A percentile compares a stretch with the other conserved stretches of the same genome.
These are phyloP conservation scores for Oryzias javanicus DNA, from an alignment of 2,113 vertebrate species.

Conservation along the genomic window DNA sequence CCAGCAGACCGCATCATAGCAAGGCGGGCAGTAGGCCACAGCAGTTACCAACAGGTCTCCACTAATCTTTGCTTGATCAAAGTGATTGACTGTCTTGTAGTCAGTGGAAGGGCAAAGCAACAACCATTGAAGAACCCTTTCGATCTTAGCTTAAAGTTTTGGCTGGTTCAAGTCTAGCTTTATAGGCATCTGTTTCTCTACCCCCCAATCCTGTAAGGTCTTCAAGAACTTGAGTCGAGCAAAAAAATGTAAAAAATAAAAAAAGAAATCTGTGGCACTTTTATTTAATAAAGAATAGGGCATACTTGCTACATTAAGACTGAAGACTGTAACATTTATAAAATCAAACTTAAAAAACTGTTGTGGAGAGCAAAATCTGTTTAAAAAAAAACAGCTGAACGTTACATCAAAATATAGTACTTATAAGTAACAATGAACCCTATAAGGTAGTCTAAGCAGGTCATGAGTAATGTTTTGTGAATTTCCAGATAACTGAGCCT, in stretches of 20 bases:
- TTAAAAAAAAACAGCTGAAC: not conserved
- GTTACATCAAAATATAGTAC: conserved; percentile 10
- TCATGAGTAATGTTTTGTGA: conserved; percentile 33
- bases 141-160: not conserved
- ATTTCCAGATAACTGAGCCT: conserved; percentile 41
- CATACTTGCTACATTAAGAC: too few relatives aligned
- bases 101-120: not conserved
- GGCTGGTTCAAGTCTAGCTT: conserved; percentile 4
- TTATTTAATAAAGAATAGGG: too few relatives aligned
- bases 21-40: not conserved
- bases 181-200: not conserved
- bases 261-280: not conserved
- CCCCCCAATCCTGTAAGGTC: conserved; percentile 3
- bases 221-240: not conserved
- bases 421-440: conserved; percentile 3
- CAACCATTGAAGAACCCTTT: not conserved
- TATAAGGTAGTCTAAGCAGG: conserved; percentile 2
- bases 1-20: not conserved
- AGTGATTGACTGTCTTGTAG: conserved; percentile 1
- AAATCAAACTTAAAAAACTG: too few relatives aligned
- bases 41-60: not conserved
- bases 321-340: too few relatives aligned
- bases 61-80: not conserved
- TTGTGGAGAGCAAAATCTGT: not conserved
- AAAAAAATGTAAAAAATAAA: conserved; percentile 3